These are phyloP conservation scores for Dipodomys ordii DNA, from an alignment of 2,113 vertebrate genomes.

Conservation along the genomic window DNA sequence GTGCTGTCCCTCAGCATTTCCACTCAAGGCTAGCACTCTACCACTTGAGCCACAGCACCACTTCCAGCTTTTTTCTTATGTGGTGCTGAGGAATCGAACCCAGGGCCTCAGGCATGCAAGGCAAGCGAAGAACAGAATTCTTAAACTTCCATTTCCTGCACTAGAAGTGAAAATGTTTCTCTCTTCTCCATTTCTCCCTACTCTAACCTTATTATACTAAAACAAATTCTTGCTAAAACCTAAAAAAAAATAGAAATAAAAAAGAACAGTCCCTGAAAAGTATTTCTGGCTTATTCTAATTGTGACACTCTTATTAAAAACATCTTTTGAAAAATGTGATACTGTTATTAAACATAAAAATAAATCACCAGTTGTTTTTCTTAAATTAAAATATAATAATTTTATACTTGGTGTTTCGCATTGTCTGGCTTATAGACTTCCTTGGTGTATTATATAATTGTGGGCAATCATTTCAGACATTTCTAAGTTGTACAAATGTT, in stretches of 20 bases:
- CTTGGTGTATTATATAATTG: constrained; percentile 66
- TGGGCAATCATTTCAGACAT: constrained; percentile 70
- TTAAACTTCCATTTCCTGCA: too few species aligned
- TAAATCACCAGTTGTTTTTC: constrained; percentile 38
- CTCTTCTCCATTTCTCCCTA: too few species aligned
- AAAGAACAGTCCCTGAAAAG: constrained; percentile 28
- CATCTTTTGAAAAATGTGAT: constrained; percentile 31
- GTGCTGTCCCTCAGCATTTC: too few species aligned
- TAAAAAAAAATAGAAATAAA: too few species aligned
- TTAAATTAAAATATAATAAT: constrained; percentile 36
- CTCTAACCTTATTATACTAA: too few species aligned
- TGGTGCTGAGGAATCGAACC: too few species aligned
- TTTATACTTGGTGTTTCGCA: not conserved
- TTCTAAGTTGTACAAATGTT: constrained; percentile 68
- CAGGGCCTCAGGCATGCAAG: too few species aligned
- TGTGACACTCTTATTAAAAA: constrained; percentile 38
- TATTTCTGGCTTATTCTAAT: constrained; percentile 10
- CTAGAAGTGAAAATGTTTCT: too few species aligned
- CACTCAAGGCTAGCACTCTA: too few species aligned
- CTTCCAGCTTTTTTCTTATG: too few species aligned
- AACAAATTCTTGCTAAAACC: too few species aligned
- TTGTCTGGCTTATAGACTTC: constrained; percentile 42
- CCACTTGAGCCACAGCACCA: too few species aligned
- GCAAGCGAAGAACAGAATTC: not conserved
- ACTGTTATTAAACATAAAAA: constrained; percentile 51